Evolutionary conservation across 2,888 invertebrate genomes (phyloP), one percentile per base, ranked within the genome.

Genomic region (Cantharis lateralis): DNA sequence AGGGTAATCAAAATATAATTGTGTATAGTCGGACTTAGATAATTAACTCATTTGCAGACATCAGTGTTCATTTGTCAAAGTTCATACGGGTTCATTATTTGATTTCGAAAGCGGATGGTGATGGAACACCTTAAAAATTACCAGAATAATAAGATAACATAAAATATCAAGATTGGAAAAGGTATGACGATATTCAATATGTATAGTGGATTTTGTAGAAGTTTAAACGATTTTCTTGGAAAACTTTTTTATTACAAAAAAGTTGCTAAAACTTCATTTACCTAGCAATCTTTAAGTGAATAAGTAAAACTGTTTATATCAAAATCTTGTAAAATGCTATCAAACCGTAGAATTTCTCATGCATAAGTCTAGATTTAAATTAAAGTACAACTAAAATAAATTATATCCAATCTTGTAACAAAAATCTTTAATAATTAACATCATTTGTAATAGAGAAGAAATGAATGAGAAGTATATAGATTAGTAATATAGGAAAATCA

Each of bases 1-100:
- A 78, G 80, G 82, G 82, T 84, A 85, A 86, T 85, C 84, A 86
- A 86, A 87, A 85, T 83, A 85, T 84, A 86, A 85, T 84, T 83
- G 85, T 80, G 78, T 80, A 74, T 78, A 83, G 82, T 85, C 84
- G 84, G 85, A 86, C 85, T 86, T 85, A 85, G 87, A 86, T 87
- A 88, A 88, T 88, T 88, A 88, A 87, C 87, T 87, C 84, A 86
- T 87, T 87, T 87, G 83, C 86, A 85, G 85, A 84, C 85, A 85
- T 85, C 84, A 85, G 82, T 84, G 85, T 85, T 86, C 84, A 86
- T 87, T 87, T 86, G 86, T 87, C 88, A 88, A 88, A 88, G 88
- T 86, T 86, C 86, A 88, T 88, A 86, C 85, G 88, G 88, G 88
- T 86, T 87, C 87, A 87, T 88, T 88, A 87, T 88, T 86, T 84